Percentiles rank a stretch among this genome's conserved stretches.
phyloP scores from a whole-genome alignment of 2,113 vertebrate species.

The Numida meleagris region DNA sequence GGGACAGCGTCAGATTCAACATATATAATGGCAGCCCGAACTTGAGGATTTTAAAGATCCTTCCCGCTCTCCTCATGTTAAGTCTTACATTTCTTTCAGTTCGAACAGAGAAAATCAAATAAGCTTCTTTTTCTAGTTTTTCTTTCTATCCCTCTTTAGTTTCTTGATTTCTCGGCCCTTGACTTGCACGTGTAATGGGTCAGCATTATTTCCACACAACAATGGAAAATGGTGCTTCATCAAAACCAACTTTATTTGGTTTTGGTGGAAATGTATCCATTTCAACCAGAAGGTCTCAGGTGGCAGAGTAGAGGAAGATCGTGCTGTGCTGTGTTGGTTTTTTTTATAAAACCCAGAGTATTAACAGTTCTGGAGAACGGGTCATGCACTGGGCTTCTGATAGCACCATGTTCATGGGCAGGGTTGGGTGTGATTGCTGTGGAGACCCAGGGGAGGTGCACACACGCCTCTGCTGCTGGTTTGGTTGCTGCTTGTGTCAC shows the following conservation, averaged over 20 bases:
- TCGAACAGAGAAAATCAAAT: background rate
- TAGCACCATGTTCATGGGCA: background rate
- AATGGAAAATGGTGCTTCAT: background rate
- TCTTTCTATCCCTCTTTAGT: background rate
- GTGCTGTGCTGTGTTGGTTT: background rate
- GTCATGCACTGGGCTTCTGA: background rate
- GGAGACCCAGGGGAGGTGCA: background rate
- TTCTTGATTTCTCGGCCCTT: background rate
- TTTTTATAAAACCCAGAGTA: background rate
- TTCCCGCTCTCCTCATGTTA: background rate
- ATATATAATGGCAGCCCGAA: background rate
- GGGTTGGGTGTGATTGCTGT: background rate
- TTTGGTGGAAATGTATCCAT: background rate
- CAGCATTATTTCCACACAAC: background rate
- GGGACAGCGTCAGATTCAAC: background rate
- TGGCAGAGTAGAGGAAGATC: background rate
- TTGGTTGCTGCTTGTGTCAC: background rate
- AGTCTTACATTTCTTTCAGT: background rate
- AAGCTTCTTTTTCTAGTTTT: background rate
- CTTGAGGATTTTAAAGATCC: background rate
- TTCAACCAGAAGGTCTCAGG: background rate
- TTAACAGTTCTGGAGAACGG: background rate
- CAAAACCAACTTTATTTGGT: background rate
- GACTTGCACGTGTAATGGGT: background rate
- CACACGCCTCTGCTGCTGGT: background rate